Percentiles rank a stretch among this genome's conserved stretches.
phyloP scores from a whole-genome alignment of 2,888 invertebrate species.

The Dasypolia templi region DNA sequence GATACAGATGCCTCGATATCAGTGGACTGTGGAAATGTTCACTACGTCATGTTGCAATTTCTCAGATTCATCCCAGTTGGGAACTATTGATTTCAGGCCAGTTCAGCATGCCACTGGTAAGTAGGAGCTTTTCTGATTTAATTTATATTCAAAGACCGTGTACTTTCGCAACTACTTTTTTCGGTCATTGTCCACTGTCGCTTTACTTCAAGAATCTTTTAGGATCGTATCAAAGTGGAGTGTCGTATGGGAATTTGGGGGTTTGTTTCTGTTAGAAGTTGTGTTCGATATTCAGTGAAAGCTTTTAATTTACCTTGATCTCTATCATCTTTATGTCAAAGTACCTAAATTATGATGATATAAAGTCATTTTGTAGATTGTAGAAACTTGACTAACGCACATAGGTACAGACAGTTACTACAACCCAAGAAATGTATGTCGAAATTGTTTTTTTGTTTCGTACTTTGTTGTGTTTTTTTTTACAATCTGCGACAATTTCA shows the following conservation, averaged over 20 bases:
- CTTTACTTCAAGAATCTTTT: not conserved
- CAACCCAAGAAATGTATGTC: not conserved
- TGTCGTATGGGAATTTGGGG: not conserved
- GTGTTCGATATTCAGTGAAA: not conserved
- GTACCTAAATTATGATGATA: not conserved
- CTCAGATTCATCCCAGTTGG: not conserved
- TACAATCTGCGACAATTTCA: not conserved
- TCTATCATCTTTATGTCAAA: not conserved
- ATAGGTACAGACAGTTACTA: not conserved
- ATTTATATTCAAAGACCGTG: not conserved
- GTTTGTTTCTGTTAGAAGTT: not conserved
- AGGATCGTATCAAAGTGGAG: not conserved
- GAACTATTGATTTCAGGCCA: not conserved
- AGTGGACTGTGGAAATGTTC: not conserved
- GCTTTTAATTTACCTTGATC: not conserved
- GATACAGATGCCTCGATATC: not conserved
- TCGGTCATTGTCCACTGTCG: too few species aligned
- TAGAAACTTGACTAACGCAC: not conserved
- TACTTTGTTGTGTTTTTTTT: too few species aligned
- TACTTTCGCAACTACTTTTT: not conserved
- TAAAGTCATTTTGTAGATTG: not conserved
- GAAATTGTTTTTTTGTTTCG: too few species aligned
- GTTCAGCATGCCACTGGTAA: not conserved
- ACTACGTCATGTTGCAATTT: constrained; percentile 3
- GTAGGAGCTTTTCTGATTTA: not conserved